These are phyloP conservation scores for Polymixis lichenea DNA, from an alignment of 2,888 invertebrate genomes.

Conservation along the genomic window DNA sequence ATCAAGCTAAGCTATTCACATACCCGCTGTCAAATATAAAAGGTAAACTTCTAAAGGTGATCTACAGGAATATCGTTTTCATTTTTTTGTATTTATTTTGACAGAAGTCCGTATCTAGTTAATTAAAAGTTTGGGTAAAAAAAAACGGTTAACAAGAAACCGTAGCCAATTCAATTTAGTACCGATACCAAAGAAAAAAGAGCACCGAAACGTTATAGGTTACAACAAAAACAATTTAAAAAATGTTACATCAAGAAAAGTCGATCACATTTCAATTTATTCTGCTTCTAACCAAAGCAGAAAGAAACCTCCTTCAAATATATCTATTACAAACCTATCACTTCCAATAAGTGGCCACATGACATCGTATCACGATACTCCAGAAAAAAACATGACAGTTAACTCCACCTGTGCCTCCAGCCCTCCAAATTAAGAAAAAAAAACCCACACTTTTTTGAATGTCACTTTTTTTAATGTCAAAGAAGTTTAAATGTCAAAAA, in stretches of 20 bases:
- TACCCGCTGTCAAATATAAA: background rate
- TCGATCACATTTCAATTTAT: constrained; percentile 75
- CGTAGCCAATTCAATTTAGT: constrained; percentile 41
- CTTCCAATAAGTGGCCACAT: constrained; percentile 72
- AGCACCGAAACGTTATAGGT: constrained; percentile 20
- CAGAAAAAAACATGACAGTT: constrained; percentile 69
- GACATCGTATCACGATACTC: constrained; percentile 68
- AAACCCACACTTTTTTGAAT: background rate
- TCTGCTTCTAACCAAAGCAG: constrained; percentile 37
- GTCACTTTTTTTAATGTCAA: constrained; percentile 16
- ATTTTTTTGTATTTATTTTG: constrained; percentile 37
- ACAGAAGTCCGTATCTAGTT: constrained; percentile 40
- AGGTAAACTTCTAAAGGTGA: too few species aligned
- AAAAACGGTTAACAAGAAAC: constrained; percentile 12
- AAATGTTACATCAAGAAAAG: constrained; percentile 62
- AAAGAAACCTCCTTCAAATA: constrained; percentile 67
- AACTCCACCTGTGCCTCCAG: constrained; percentile 62
- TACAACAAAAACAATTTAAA: constrained; percentile 7
- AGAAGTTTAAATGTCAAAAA: constrained; percentile 49
- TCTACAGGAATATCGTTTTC: background rate
- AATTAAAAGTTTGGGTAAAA: constrained; percentile 40
- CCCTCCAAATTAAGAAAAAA: constrained; percentile 31
- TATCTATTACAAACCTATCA: constrained; percentile 80
- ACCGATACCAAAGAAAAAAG: constrained; percentile 11
- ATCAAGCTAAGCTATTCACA: background rate